Conservation (phyloP, 1,140 invertebrate genomes). For the Hycleus cichorii region DNA sequence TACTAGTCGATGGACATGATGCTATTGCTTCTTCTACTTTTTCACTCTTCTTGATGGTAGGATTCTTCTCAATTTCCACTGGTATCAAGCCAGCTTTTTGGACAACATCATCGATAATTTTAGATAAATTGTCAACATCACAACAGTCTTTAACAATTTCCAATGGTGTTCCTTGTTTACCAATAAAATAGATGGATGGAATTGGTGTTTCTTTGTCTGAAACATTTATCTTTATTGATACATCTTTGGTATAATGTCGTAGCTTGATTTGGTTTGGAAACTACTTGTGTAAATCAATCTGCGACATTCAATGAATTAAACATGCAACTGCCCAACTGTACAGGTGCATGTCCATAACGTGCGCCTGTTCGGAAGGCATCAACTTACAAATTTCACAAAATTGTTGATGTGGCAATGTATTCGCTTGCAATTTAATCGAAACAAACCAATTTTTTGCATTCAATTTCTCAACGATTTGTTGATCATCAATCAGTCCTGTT, state of each 20-base stretch:
- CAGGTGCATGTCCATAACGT: no score
- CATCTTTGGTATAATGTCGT: no score
- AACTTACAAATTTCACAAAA: conserved; percentile 77
- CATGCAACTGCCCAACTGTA: no score
- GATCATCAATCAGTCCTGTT: conserved; percentile 48
- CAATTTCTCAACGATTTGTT: conserved; percentile 47
- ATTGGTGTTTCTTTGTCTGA: conserved; percentile 70
- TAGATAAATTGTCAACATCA: conserved; percentile 42
- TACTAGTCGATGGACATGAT: conserved; percentile 14
- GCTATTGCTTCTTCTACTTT: conserved; percentile 3
- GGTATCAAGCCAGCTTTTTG: conserved; percentile 32
- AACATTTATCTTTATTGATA: not conserved
- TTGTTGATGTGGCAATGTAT: conserved; percentile 63
- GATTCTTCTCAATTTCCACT: not conserved
- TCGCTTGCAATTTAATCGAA: conserved; percentile 62
- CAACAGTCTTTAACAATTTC: conserved; percentile 62
- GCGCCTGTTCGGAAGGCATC: no score
- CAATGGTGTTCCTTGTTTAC: conserved; percentile 63
- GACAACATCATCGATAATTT: conserved; percentile 49
- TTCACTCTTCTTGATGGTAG: conserved; percentile 3
- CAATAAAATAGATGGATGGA: conserved; percentile 82
- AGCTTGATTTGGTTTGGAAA: no score
- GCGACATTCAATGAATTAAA: no score
- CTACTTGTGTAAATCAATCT: no score
- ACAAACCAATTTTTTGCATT: conserved; percentile 55